Conservation (phyloP, 2,888 invertebrate genomes). For the Cantharis lateralis region DNA sequence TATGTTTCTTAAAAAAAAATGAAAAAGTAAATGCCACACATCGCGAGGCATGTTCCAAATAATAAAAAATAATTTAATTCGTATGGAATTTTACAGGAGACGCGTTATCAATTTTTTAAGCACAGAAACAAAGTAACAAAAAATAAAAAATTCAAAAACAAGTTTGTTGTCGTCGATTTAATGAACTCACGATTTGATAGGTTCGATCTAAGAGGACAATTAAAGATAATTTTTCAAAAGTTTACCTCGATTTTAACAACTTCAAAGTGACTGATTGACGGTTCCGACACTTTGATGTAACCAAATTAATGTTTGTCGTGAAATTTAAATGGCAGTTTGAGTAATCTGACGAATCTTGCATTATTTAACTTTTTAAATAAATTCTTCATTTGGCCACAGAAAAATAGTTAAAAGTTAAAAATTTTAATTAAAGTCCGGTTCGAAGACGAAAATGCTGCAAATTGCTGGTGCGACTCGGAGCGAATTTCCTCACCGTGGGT, state of each 20-base stretch:
- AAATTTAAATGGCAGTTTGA: background rate
- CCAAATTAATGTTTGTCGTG: background rate
- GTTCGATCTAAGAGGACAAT: background rate
- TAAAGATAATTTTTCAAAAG: background rate
- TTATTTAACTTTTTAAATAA: background rate
- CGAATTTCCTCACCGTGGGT: background rate
- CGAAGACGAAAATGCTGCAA: background rate
- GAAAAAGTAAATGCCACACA: background rate
- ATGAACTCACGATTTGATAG: background rate
- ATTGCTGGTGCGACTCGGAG: background rate
- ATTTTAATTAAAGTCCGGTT: background rate
- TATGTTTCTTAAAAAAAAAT: background rate
- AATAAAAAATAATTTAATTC: background rate
- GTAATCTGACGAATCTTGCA: background rate
- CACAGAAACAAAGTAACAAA: background rate
- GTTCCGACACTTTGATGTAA: background rate
- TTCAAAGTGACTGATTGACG: background rate
- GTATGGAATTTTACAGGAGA: background rate
- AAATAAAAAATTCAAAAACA: background rate
- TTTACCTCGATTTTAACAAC: background rate
- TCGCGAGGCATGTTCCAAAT: background rate
- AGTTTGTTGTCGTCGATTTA: background rate
- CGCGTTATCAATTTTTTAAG: background rate
- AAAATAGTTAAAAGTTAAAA: background rate
- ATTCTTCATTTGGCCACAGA: background rate